phyloP scores from a whole-genome alignment of 2,797 vertebrate genomes.

The Peromyscus melanophrys region DNA sequence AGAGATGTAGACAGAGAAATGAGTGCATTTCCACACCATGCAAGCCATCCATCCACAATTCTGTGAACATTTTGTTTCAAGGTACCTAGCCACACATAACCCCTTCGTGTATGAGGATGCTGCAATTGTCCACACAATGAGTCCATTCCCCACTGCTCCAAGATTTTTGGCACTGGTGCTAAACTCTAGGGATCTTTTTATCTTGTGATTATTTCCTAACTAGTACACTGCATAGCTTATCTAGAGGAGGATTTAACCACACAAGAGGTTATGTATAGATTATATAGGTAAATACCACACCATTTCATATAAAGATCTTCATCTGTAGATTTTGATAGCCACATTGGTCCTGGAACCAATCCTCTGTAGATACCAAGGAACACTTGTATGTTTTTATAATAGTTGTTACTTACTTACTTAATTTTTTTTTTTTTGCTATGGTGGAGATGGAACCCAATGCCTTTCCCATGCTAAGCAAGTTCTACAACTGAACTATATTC shows the following conservation, averaged over 20 bases:
- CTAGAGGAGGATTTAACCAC: neutral
- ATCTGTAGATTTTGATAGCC: neutral
- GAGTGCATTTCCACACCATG: neutral
- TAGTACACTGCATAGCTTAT: neutral
- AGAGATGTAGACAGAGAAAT: neutral
- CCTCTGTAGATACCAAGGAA: neutral
- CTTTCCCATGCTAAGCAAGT: neutral
- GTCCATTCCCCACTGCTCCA: neutral
- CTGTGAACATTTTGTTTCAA: neutral
- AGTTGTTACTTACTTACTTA: neutral
- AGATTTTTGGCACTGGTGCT: neutral
- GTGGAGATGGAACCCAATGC: neutral
- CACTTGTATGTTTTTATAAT: neutral
- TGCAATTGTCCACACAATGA: neutral
- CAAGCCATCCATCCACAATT: neutral
- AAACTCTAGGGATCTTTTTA: neutral
- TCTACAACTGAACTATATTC: neutral
- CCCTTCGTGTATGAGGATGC: neutral
- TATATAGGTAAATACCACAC: neutral
- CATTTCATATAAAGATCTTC: neutral
- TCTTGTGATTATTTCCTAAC: neutral
- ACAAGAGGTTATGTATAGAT: neutral
- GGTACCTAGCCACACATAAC: neutral
- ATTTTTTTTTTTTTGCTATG: neutral
- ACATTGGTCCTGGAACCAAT: neutral